Conservation (phyloP, 2,113 vertebrate species). For the Mirza zaza region DNA sequence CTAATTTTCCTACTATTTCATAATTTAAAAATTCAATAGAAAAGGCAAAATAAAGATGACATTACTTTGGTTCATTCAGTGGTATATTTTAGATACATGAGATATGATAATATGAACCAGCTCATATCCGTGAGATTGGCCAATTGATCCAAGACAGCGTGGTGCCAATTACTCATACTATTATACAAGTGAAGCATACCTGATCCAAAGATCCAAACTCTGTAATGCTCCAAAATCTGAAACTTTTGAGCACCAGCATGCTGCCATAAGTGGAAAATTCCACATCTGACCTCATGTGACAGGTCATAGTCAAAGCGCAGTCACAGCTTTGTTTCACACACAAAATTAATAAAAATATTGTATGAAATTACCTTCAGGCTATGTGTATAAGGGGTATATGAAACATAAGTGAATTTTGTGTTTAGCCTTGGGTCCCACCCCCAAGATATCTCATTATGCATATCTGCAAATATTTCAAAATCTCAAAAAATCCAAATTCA, state of each 20-base stretch:
- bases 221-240: background rate
- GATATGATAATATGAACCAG: background rate
- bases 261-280: background rate
- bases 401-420: background rate
- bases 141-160: background rate
- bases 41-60: conserved; percentile 6
- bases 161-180: background rate
- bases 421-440: background rate
- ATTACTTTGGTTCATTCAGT: background rate
- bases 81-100: background rate
- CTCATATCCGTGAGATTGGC: background rate
- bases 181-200: background rate
- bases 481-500: background rate
- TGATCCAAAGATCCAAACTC: background rate
- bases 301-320: background rate
- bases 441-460: background rate
- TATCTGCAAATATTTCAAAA: background rate
- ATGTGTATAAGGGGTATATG: background rate
- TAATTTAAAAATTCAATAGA: conserved; percentile 27
- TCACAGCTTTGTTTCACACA: background rate
- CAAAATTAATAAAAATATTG: background rate
- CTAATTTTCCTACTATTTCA: background rate
- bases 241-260: background rate
- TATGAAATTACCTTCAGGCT: background rate
- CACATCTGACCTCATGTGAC: background rate